Evolutionary conservation across 2,113 vertebrate species (phyloP).

Genomic region (Pangasianodon gigas): DNA sequence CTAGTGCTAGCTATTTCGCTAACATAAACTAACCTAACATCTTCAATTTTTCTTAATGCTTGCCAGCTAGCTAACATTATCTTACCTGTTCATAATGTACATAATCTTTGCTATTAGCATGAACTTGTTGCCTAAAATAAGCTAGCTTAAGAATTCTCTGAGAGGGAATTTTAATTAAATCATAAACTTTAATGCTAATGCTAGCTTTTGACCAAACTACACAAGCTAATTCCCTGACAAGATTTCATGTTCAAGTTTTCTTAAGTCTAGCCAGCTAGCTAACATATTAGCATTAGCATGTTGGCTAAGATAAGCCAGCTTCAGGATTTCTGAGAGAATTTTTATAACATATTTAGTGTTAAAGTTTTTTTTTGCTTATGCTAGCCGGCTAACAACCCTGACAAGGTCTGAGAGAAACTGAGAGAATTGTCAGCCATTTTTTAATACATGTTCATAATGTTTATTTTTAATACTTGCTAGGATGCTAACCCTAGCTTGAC

Average conservation of each 20-base stretch:
- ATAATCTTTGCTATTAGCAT: not conserved
- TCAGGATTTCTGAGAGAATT: not conserved
- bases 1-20: no score
- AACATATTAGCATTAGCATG: not conserved
- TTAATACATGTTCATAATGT: not conserved
- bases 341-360: not conserved
- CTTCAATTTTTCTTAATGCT: no score
- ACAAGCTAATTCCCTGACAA: not conserved
- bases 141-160: not conserved
- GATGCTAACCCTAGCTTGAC: not conserved
- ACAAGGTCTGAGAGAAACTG: not conserved
- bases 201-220: not conserved
- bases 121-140: not conserved
- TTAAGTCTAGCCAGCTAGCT: not conserved
- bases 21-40: no score
- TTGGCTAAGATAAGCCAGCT: not conserved
- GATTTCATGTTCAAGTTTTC: not conserved
- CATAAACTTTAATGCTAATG: not conserved
- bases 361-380: not conserved
- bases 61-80: not conserved
- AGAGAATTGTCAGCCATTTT: not conserved
- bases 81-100: no score
- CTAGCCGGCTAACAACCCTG: not conserved
- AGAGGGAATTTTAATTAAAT: not conserved
- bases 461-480: not conserved